phyloP scores from a whole-genome alignment of 2,888 invertebrate species.

The Drosophila fungiperda region DNA sequence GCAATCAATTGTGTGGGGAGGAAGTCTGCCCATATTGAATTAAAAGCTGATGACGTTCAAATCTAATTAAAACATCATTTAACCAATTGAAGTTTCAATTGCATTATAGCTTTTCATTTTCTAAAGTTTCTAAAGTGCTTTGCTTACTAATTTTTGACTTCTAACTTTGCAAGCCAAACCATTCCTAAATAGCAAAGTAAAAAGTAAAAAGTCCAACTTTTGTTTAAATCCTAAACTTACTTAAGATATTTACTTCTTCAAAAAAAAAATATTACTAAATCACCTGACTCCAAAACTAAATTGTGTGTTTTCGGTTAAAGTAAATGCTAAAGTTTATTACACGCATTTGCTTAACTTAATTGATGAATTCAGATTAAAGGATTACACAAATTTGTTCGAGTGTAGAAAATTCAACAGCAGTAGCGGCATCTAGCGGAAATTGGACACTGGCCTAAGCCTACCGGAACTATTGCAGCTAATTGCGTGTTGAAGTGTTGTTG shows the following conservation, averaged over 20 bases:
- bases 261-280: not conserved
- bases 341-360: not conserved
- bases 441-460: constrained; percentile 4
- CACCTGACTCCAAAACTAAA: not conserved
- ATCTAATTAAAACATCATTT: not conserved
- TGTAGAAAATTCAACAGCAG: not conserved
- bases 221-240: not conserved
- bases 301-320: not conserved
- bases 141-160: not conserved
- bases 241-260: not conserved
- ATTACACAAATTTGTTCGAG: not conserved
- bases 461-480: constrained; percentile 24
- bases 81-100: not conserved
- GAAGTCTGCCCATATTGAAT: not conserved
- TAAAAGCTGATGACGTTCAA: not conserved
- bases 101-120: not conserved
- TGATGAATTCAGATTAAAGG: not conserved
- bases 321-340: not conserved
- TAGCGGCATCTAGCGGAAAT: constrained; percentile 32
- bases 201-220: not conserved
- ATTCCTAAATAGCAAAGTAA: not conserved
- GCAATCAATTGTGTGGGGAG: not conserved
- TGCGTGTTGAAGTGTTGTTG: constrained; percentile 17
- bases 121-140: not conserved
- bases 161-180: not conserved